Evolutionary conservation across 2,797 vertebrate genomes (phyloP), one percentile per base, ranked within the genome.

Genomic region (Eupleurogrammus muticus): DNA sequence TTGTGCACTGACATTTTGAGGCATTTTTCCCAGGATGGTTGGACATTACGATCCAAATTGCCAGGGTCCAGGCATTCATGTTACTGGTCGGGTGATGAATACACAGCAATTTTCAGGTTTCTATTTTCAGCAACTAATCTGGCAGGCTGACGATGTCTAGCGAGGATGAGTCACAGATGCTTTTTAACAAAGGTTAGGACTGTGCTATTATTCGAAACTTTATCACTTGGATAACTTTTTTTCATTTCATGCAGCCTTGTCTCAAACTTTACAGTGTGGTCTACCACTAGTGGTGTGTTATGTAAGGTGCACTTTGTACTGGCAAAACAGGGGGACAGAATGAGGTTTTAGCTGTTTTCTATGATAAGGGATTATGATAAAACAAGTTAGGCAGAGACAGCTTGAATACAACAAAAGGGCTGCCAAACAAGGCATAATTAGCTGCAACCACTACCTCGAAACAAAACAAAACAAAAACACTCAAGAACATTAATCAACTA

Each of bases 1-100:
- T 38, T 63, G 72, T 68, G 79, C 58, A 40, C 60, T 88, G 83
- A 81, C 88, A 87, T 90, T 85, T 73, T 54, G 46, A 81, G 59
- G 52, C 32, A 75, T 82, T 85, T 80, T 70, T 85, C 73, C 56
- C 56, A 77, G 51, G 67, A 73, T 55, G 49, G 44, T 66, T 66
- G 66, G 67, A 75, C 75, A 70, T 56, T 11, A 1, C 66, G 80
- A 86, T 77, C 51, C 67, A 75, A 81, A 66, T 48, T 60, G 23
- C 36, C 36, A 7, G 40, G 47, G 50, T 74, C n/a, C 58, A 79
- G 73, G 61, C 55, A 84, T 53, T 58, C 68, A 83, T 77, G 64
- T 73, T 48, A 83, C 83, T 70, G 75, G 74, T 60, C 76, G 59
- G 73, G 46, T 75, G 81, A 70, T 40, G 83, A 71, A 75, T 64